Evolutionary conservation across 2,888 invertebrate species (phyloP).

Genomic region (Cephonodes hylas): DNA sequence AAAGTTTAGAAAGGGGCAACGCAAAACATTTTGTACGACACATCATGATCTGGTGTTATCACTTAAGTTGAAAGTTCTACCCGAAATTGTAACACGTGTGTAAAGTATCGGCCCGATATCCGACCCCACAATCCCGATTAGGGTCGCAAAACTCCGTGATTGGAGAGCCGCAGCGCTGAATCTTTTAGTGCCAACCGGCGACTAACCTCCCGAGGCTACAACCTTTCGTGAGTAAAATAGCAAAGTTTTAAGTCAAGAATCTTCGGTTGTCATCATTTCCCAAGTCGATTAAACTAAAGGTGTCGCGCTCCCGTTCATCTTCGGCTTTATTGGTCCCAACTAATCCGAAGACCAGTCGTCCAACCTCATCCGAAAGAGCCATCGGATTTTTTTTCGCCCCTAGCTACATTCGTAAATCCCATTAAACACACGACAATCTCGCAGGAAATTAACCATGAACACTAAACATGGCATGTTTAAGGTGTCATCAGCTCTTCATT

Average conservation of each 20-base stretch:
- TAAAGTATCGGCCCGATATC: not conserved
- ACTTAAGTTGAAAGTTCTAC: not conserved
- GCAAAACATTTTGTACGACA: not conserved
- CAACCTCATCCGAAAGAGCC: not conserved
- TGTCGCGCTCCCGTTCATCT: conserved; percentile 14
- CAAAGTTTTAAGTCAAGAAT: conserved; percentile 38
- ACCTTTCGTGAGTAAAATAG: conserved; percentile 37
- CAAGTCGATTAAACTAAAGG: conserved; percentile 27
- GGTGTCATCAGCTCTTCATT: conserved; percentile 52
- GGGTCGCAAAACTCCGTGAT: conserved; percentile 32
- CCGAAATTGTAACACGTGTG: not conserved
- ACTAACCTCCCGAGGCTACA: conserved; percentile 32
- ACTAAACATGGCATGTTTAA: conserved; percentile 50
- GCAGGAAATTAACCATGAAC: conserved; percentile 54
- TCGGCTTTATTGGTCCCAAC: not conserved
- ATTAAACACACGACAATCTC: conserved; percentile 46
- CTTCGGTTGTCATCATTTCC: conserved; percentile 34
- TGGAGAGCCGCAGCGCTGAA: conserved; percentile 34
- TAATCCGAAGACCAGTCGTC: not conserved
- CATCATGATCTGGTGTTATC: not conserved
- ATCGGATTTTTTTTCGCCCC: conserved; percentile 24
- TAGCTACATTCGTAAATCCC: conserved; percentile 33
- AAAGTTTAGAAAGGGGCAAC: not conserved
- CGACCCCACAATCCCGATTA: not conserved
- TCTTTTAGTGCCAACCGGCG: conserved; percentile 37